Evolutionary conservation across 2,888 invertebrate genomes (phyloP), one percentile per base, ranked within the genome.

Genomic region (Helobdella robusta): DNA sequence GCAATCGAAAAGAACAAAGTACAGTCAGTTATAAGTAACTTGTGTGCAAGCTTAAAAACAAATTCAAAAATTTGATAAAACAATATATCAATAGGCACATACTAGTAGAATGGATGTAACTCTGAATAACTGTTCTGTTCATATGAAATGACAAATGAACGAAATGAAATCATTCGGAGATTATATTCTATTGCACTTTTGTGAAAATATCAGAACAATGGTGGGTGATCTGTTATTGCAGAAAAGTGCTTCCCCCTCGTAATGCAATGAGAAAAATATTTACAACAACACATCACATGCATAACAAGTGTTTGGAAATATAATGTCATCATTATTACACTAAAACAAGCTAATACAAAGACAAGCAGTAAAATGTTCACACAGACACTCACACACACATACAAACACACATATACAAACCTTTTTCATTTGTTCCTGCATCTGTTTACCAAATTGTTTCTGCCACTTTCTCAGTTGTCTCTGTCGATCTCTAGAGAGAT

Each of bases 381-480:
- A 40, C n/a, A 40, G 11, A 40, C 11, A 40, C 11, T 40, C 11
- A 40, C 44, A 40, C n/a, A n/a, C n/a, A n/a, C n/a, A n/a, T n/a
- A n/a, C n/a, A n/a, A n/a, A n/a, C n/a, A 44, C 15, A 66, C 25
- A 30, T 15, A 20, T 30, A 4, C 65, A n/a, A 30, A 68, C 70
- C 70, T 67, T 71, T 58, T 71, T 71, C 34, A 59, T 59, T 28
- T 70, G 67, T n/a, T 71, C 71, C 61, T 77, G 77, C 73, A 76
- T 73, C 69, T 77, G 76, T 40, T 73, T 79, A 20, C 84, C 84
- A 73, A 83, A 84, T 72, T 85, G 85, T 71, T 85, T 89, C 70
- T 91, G 91, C 87, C 91, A 93, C 73, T 91, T 88, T 78, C 90
- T 89, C 62, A 89, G 78, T 72, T 82, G 78, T 68, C 81, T 76